Conservation (phyloP, 2,113 vertebrate species). For the Vimba vimba region DNA sequence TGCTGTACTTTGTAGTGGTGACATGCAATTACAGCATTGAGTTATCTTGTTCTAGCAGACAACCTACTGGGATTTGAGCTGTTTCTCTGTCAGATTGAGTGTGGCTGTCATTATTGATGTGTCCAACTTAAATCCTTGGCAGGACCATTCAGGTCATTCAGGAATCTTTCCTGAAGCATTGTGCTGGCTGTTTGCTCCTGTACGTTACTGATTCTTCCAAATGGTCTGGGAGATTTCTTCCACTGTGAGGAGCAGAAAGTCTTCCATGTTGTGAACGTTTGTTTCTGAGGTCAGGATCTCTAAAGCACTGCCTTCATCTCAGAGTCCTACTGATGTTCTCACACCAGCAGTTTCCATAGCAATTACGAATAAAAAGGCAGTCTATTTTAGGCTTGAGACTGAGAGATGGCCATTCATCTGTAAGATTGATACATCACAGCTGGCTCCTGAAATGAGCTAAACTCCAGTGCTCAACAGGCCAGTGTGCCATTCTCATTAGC, state of each 20-base stretch:
- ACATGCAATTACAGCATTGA: background rate
- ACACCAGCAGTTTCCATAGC: constrained; percentile 52
- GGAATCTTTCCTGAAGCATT: background rate
- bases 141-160: background rate
- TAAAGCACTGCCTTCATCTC: constrained; percentile 15
- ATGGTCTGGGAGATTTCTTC: background rate
- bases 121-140: background rate
- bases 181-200: background rate
- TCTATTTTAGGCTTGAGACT: constrained; percentile 41
- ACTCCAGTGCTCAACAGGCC: constrained; percentile 18
- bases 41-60: constrained; percentile 3
- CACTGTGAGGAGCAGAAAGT: background rate
- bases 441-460: constrained; percentile 41
- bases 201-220: background rate
- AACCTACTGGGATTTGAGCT: background rate
- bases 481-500: constrained; percentile 47
- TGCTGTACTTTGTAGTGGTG: background rate
- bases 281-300: background rate
- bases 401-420: constrained; percentile 19
- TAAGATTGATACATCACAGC: constrained; percentile 20
- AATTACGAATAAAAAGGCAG: constrained; percentile 45
- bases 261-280: background rate
- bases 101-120: constrained; percentile 26
- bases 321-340: constrained; percentile 18
- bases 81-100: constrained; percentile 7